Percentiles rank a stretch among this genome's conserved stretches.
These are phyloP conservation scores for Leptinotarsa juncta DNA, from an alignment of 2,888 invertebrate genomes.

Conservation along the genomic window DNA sequence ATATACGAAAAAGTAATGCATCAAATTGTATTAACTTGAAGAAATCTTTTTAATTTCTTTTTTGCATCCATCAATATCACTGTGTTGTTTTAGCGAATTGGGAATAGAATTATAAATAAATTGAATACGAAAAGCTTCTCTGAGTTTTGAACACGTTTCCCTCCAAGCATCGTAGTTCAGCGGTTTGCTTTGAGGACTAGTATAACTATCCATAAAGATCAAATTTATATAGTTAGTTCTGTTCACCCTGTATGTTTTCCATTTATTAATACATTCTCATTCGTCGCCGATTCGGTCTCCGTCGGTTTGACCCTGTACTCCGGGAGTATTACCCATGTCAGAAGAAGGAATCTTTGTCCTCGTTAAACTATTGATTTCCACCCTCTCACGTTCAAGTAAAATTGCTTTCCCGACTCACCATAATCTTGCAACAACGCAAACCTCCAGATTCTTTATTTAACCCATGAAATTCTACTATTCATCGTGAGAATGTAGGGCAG, in stretches of 20 bases:
- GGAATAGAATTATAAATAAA: too few relatives aligned
- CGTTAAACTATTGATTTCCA: slow-evolving; percentile 56
- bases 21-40: too few relatives aligned
- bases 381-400: slow-evolving; percentile 54
- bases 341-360: slow-evolving; percentile 51
- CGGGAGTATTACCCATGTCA: slow-evolving; percentile 46
- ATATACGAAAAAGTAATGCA: too few relatives aligned
- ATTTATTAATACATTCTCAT: not conserved
- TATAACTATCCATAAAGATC: too few relatives aligned
- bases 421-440: slow-evolving; percentile 51
- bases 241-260: not conserved
- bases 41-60: too few relatives aligned
- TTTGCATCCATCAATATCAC: too few relatives aligned
- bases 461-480: slow-evolving; percentile 49
- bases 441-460: slow-evolving; percentile 51
- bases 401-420: slow-evolving; percentile 52
- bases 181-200: too few relatives aligned
- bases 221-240: not conserved
- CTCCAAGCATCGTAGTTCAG: too few relatives aligned
- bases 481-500: slow-evolving; percentile 44
- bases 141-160: too few relatives aligned
- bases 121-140: too few relatives aligned
- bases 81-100: too few relatives aligned
- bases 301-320: slow-evolving; percentile 11
- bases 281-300: not conserved